Conservation (phyloP, 2,888 invertebrate genomes). For the Tanypteryx hageni region DNA sequence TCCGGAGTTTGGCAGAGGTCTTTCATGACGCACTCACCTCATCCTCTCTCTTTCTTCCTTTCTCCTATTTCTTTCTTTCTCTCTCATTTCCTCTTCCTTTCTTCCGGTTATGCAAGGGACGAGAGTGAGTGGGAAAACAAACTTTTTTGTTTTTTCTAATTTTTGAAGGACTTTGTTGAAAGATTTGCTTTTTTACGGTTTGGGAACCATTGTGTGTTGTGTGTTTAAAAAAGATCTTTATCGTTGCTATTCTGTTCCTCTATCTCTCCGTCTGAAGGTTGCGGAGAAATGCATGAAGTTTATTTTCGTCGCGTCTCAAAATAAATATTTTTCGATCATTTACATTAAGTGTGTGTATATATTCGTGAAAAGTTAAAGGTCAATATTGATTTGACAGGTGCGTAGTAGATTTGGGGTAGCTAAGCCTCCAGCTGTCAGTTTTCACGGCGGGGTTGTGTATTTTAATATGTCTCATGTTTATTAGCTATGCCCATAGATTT, state of each 20-base stretch:
- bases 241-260: neutral
- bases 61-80: neutral
- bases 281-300: neutral
- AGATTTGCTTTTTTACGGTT: neutral
- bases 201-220: neutral
- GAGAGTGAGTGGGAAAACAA: neutral
- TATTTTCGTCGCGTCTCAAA: neutral
- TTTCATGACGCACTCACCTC: constrained; percentile 1
- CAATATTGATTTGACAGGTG: neutral
- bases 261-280: neutral
- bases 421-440: neutral
- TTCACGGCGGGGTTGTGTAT: neutral
- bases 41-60: neutral
- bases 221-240: constrained; percentile 3
- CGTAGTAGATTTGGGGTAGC: neutral
- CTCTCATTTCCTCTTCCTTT: neutral
- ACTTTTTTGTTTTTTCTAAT: neutral
- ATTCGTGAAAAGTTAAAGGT: neutral
- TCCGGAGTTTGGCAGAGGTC: neutral
- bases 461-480: neutral
- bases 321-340: constrained; percentile 13
- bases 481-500: too few species aligned
- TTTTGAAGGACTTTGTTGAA: neutral
- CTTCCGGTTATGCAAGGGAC: neutral
- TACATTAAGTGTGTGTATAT: neutral